Evolutionary conservation across 2,113 vertebrate genomes (phyloP).

Genomic region (Mustela lutreola): DNA sequence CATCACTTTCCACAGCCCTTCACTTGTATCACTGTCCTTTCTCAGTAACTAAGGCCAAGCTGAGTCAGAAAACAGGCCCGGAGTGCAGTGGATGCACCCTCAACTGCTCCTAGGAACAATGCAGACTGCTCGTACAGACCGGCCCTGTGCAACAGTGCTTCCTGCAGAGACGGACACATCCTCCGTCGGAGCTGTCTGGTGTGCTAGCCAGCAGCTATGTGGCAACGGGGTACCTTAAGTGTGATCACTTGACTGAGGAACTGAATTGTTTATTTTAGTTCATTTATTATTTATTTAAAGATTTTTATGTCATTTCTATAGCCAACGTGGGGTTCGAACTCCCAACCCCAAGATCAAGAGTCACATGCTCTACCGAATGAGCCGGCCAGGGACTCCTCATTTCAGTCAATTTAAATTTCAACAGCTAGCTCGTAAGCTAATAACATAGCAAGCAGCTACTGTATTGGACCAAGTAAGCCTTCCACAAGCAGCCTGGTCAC

Average conservation of each 20-base stretch:
- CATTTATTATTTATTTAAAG: neutral
- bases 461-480: neutral
- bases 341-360: neutral
- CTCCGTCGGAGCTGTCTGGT: neutral
- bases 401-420: neutral
- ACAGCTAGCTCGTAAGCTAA: neutral
- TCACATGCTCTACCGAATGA: neutral
- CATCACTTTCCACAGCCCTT: neutral
- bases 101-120: neutral
- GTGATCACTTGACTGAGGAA: neutral
- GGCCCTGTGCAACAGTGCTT: too few relatives aligned
- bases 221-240: rapidly evolving
- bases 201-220: rapidly evolving
- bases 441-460: neutral
- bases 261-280: neutral
- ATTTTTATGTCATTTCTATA: neutral
- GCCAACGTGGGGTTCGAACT: neutral
- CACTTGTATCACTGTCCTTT: neutral
- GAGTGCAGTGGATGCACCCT: neutral
- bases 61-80: neutral
- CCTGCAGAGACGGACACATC: rapidly evolving
- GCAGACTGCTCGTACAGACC: rapidly evolving
- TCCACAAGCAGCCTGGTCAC: neutral
- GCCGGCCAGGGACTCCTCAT: neutral
- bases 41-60: neutral